Percentiles rank a stretch among this genome's conserved stretches.
Conservation (phyloP, 2,113 vertebrate genomes). For the Pelmatolapia mariae region DNA sequence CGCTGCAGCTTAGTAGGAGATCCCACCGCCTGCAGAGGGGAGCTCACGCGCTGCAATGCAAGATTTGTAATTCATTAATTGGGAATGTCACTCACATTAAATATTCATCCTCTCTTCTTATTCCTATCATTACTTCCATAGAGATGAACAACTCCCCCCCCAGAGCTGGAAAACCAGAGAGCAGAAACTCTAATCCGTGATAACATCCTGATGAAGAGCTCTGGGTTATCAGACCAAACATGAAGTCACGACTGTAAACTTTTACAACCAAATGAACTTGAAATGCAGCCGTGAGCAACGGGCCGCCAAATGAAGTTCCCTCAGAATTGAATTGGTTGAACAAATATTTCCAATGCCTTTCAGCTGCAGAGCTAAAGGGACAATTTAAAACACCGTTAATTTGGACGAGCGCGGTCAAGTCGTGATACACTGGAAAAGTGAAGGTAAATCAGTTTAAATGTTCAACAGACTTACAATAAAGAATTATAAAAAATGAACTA, state of each 20-base stretch:
- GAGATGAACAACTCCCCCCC: conserved; percentile 11
- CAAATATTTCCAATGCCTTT: background rate
- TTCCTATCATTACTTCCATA: conserved; percentile 32
- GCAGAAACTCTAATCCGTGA: conserved; percentile 11
- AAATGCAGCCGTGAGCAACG: conserved; percentile 3
- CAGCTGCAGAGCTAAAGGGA: background rate
- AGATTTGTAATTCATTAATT: conserved; percentile 20
- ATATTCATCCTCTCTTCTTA: conserved; percentile 18
- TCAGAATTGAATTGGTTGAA: background rate
- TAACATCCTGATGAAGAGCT: conserved; percentile 29
- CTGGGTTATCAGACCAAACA: conserved; percentile 28
- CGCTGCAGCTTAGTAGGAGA: conserved; percentile 93
- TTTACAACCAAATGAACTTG: background rate
- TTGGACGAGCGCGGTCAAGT: background rate
- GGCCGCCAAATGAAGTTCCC: background rate
- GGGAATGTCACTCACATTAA: conserved; percentile 19
- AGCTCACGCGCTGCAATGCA: conserved; percentile 82
- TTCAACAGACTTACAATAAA: background rate
- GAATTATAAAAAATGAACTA: background rate
- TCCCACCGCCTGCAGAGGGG: conserved; percentile 82
- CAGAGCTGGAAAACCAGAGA: background rate
- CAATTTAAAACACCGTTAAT: background rate
- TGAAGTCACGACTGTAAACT: conserved; percentile 11
- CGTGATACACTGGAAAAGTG: background rate
- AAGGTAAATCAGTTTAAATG: background rate